Percentiles rank a stretch among this genome's conserved stretches.
Conservation (phyloP, 2,113 vertebrate genomes). For the Centropus unirufus region DNA sequence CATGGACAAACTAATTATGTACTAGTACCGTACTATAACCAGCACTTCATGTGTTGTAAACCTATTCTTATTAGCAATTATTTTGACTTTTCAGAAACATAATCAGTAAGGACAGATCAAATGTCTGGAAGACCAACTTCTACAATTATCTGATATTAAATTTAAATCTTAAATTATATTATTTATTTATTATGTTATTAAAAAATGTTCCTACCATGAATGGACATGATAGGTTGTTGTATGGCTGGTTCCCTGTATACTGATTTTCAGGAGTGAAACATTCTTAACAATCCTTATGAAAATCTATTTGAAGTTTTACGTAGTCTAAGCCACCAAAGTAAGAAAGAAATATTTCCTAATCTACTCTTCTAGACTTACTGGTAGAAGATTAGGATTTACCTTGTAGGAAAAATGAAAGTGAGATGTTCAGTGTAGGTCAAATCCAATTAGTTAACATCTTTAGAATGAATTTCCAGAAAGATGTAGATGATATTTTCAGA, state of each 20-base stretch:
- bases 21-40: neutral
- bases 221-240: neutral
- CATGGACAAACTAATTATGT: neutral
- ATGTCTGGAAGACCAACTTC: neutral
- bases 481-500: constrained; percentile 60
- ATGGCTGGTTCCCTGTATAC: neutral
- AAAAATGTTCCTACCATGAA: neutral
- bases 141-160: neutral
- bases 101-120: neutral
- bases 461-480: constrained; percentile 53
- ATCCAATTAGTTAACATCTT: constrained; percentile 69
- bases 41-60: neutral
- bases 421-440: constrained; percentile 52
- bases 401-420: constrained; percentile 54
- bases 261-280: neutral
- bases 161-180: too few relatives aligned
- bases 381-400: constrained; percentile 43
- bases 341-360: constrained; percentile 11
- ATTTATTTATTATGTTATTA: too few relatives aligned
- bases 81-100: neutral
- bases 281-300: neutral
- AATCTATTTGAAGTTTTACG: neutral
- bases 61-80: neutral
- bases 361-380: neutral
- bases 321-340: neutral